phyloP scores from a whole-genome alignment of 2,797 vertebrate genomes.

The Xerus rutilus region DNA sequence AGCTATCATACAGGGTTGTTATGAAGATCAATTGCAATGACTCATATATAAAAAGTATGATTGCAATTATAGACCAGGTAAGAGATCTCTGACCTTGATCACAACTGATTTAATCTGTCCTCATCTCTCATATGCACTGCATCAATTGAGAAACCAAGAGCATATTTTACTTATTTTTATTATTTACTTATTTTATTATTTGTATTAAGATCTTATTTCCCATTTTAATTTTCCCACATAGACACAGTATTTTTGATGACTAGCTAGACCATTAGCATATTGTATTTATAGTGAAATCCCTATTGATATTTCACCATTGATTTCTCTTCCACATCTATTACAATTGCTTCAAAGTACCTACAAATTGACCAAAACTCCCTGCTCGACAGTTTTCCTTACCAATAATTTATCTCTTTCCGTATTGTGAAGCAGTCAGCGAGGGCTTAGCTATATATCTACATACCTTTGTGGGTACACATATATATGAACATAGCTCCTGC shows the following conservation, averaged over 20 bases:
- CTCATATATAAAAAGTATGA: background rate
- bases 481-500: background rate
- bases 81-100: background rate
- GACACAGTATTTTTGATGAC: constrained; percentile 46
- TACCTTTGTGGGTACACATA: background rate
- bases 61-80: background rate
- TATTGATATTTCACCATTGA: constrained; percentile 77
- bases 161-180: constrained; percentile 15
- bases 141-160: background rate
- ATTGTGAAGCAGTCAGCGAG: constrained; percentile 35
- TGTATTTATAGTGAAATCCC: constrained; percentile 67
- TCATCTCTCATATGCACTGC: background rate
- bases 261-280: constrained; percentile 39
- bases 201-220: background rate
- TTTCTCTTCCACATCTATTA: constrained; percentile 72
- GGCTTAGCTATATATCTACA: constrained; percentile 28
- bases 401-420: constrained; percentile 66
- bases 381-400: constrained; percentile 56
- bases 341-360: constrained; percentile 68
- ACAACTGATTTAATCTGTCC: background rate
- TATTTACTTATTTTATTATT: constrained; percentile 26
- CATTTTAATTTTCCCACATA: constrained; percentile 43
- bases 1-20: background rate
- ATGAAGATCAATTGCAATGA: background rate
- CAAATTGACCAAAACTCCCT: constrained; percentile 73